Conservation (phyloP, 2,113 vertebrate species). For the Urocitellus parryii region DNA sequence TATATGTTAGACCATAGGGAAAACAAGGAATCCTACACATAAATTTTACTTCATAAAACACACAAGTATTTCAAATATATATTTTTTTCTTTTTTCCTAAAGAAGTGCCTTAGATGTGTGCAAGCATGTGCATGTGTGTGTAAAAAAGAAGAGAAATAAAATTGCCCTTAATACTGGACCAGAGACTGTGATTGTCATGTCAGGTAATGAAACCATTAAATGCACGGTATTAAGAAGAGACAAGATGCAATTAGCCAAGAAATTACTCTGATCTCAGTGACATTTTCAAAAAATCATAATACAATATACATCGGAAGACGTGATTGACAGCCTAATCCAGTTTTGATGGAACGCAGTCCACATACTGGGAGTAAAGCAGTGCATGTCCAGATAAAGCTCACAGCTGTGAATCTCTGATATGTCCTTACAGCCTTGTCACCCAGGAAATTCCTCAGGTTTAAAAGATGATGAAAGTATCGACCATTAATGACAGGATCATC, state of each 20-base stretch:
- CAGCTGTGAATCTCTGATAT: slow-evolving; percentile 99
- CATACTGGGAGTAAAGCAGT: slow-evolving; percentile 94
- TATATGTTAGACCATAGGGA: slow-evolving; percentile 86
- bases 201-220: slow-evolving; percentile 99
- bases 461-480: slow-evolving; percentile 99
- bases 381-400: slow-evolving; percentile 97
- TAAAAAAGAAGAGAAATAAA: slow-evolving; percentile 76
- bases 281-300: slow-evolving; percentile 99
- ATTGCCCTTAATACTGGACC: slow-evolving; percentile 87
- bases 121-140: not conserved
- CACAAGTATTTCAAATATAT: slow-evolving; percentile 84
- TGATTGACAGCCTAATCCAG: slow-evolving; percentile 99
- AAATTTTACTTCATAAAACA: slow-evolving; percentile 87
- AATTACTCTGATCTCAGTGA: slow-evolving; percentile 99
- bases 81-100: slow-evolving; percentile 86
- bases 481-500: slow-evolving; percentile 99
- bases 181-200: slow-evolving; percentile 92
- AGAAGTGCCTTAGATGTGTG: slow-evolving; percentile 70
- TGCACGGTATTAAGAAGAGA: slow-evolving; percentile 97
- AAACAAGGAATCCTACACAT: slow-evolving; percentile 80
- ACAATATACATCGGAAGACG: slow-evolving; percentile 93
- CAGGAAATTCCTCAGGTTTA: slow-evolving; percentile 99
- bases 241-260: slow-evolving; percentile 99
- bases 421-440: slow-evolving; percentile 97
- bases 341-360: slow-evolving; percentile 97